phyloP scores from a whole-genome alignment of 2,797 vertebrate species.

The Leuciscus waleckii region DNA sequence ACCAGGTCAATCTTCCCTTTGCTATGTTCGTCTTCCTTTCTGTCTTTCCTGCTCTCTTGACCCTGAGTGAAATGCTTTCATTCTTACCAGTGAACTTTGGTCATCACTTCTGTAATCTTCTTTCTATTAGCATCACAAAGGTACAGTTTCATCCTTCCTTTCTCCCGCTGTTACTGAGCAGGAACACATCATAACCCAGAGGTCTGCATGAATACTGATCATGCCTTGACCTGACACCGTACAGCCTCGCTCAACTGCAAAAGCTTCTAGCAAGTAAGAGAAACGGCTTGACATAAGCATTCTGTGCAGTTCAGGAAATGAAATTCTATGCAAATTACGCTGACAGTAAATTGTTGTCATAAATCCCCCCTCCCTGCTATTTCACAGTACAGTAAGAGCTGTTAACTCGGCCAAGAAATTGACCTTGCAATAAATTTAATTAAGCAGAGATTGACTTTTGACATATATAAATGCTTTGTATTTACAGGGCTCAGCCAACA shows the following conservation, averaged over 20 bases:
- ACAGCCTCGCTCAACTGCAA: constrained; percentile 5
- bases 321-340: constrained; percentile 46
- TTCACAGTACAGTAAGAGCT: constrained; percentile 46
- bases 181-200: constrained; percentile 39
- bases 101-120: constrained; percentile 40
- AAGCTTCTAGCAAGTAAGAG: constrained; percentile 7
- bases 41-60: constrained; percentile 13
- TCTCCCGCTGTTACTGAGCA: constrained; percentile 29
- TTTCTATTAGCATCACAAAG: constrained; percentile 48
- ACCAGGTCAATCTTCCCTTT: neutral
- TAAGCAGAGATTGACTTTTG: constrained; percentile 50
- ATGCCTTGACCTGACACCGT: neutral
- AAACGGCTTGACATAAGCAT: constrained; percentile 18
- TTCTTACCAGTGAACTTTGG: constrained; percentile 40
- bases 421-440: constrained; percentile 57
- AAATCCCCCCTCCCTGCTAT: constrained; percentile 19
- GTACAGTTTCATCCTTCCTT: constrained; percentile 7
- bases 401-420: constrained; percentile 50
- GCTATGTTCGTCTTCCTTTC: neutral
- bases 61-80: constrained; percentile 5
- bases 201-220: constrained; percentile 48
- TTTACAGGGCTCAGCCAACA: constrained; percentile 33
- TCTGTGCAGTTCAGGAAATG: constrained; percentile 29
- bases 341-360: constrained; percentile 44
- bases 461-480: constrained; percentile 48